phyloP scores from a whole-genome alignment of 2,888 invertebrate species.

The Myopa tessellatipennis region DNA sequence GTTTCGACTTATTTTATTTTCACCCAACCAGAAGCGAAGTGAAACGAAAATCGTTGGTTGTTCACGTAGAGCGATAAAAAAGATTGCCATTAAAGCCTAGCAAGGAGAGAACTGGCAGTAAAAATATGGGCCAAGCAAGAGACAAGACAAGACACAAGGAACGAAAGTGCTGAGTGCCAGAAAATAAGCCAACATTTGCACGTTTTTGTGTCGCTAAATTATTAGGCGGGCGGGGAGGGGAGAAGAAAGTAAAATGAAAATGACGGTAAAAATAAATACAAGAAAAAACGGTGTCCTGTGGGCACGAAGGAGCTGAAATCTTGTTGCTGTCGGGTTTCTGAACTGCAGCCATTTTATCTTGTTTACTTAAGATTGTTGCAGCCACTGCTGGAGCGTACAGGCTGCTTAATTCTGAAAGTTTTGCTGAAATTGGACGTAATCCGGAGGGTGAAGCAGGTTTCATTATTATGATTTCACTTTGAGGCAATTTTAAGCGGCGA shows the following conservation, averaged over 20 bases:
- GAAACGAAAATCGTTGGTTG: too few relatives aligned
- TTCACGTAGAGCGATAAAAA: too few relatives aligned
- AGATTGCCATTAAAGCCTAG: not conserved
- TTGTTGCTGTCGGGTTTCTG: too few relatives aligned
- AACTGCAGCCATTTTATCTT: not conserved
- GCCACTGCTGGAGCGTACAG: not conserved
- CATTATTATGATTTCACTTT: too few relatives aligned
- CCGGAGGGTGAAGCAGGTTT: too few relatives aligned
- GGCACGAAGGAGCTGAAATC: too few relatives aligned
- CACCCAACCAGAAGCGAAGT: too few relatives aligned
- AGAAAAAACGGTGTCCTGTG: conserved; percentile 3
- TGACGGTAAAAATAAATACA: not conserved
- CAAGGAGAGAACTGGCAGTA: too few relatives aligned
- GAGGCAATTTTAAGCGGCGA: too few relatives aligned
- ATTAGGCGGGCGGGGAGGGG: too few relatives aligned
- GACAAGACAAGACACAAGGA: not conserved
- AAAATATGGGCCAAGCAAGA: not conserved
- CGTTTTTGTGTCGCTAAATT: conserved; percentile 17
- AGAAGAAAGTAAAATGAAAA: not conserved
- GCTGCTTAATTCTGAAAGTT: not conserved
- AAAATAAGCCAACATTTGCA: conserved; percentile 31
- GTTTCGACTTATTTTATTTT: too few relatives aligned
- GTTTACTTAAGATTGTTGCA: not conserved
- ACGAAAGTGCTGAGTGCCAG: conserved; percentile 31
- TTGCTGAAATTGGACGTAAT: not conserved